These are phyloP conservation scores for Pantherophis guttatus DNA, from an alignment of 2,113 vertebrate species.

Conservation along the genomic window DNA sequence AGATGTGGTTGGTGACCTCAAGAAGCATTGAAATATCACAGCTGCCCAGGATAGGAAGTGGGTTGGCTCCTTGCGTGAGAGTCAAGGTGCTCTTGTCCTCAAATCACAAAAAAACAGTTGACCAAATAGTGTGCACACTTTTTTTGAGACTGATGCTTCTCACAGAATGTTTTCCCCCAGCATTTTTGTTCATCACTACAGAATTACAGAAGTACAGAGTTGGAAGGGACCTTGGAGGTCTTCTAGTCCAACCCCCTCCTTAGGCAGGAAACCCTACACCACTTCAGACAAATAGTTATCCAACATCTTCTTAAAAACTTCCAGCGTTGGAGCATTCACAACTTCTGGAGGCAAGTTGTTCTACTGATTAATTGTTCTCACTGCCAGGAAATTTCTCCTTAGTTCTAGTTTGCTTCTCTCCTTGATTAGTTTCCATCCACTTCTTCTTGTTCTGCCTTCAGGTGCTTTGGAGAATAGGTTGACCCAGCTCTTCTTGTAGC, in stretches of 20 bases:
- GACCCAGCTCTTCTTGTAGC: neutral
- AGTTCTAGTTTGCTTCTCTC: neutral
- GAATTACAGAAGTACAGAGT: neutral
- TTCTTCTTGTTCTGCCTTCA: neutral
- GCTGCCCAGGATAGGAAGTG: neutral
- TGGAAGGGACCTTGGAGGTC: neutral
- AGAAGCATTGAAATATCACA: neutral
- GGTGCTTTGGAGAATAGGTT: neutral
- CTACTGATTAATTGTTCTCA: neutral
- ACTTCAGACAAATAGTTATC: neutral
- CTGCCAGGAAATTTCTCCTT: neutral
- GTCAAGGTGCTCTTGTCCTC: neutral
- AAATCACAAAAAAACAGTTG: neutral
- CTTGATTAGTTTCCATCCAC: neutral
- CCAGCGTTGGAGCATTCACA: neutral
- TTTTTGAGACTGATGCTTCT: neutral
- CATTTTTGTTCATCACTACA: neutral
- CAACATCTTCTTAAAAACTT: neutral
- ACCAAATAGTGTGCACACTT: neutral
- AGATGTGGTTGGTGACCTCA: neutral
- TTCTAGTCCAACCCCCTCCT: neutral
- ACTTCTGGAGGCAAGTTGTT: neutral
- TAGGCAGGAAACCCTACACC: neutral
- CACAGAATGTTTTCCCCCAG: neutral
- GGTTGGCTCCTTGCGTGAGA: neutral